These are phyloP conservation scores for Caracal caracal DNA, from an alignment of 2,113 vertebrate species.

Conservation along the genomic window DNA sequence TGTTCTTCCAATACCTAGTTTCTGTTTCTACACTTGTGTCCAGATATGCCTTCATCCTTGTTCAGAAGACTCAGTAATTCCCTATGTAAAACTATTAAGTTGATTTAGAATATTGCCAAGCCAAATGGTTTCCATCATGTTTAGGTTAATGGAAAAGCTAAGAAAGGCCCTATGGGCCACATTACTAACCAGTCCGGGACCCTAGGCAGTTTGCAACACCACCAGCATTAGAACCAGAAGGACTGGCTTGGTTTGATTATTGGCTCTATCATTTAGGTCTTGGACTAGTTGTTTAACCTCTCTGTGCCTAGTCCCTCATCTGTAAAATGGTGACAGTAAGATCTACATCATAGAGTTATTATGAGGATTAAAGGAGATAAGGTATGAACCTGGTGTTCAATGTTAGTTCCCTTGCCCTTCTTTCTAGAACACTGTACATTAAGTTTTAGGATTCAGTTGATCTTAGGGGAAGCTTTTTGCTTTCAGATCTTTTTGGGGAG, in stretches of 20 bases:
- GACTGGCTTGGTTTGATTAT: background rate
- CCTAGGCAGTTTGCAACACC: background rate
- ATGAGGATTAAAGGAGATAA: constrained; percentile 11
- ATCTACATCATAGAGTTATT: background rate
- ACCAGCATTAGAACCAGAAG: background rate
- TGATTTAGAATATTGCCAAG: background rate
- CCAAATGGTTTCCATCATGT: background rate
- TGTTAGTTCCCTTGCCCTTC: background rate
- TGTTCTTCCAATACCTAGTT: background rate
- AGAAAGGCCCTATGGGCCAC: background rate
- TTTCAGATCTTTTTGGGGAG: background rate
- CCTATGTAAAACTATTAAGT: background rate
- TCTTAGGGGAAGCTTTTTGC: constrained; percentile 8
- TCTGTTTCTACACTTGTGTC: background rate
- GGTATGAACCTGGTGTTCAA: background rate
- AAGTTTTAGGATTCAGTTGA: background rate
- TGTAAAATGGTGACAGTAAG: background rate
- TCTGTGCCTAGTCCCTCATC: background rate
- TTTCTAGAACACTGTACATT: constrained; percentile 3
- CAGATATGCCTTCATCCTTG: constrained; percentile 4
- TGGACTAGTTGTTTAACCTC: background rate
- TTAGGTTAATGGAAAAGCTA: background rate
- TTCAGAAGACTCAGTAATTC: background rate
- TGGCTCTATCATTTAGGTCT: background rate
- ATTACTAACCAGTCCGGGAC: background rate